Evolutionary conservation across 1,140 invertebrate species (phyloP).

Genomic region (Drosophila novamexicana): DNA sequence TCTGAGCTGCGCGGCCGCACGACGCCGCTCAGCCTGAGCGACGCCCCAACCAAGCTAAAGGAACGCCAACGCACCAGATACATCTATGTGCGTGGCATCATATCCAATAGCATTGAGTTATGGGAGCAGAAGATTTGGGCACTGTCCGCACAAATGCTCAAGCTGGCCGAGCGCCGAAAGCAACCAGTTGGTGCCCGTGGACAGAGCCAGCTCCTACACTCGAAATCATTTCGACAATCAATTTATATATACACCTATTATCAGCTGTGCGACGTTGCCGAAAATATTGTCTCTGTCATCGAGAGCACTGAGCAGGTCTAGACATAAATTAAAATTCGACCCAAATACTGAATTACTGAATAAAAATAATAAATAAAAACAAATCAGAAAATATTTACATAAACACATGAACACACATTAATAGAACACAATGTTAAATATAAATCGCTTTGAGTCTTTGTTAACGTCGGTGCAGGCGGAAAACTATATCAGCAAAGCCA

Average conservation of each 20-base stretch:
- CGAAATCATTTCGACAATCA: conserved; percentile 39
- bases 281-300: conserved; percentile 70
- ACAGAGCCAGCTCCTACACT: background rate
- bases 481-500: background rate
- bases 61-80: conserved; percentile 25
- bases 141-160: conserved; percentile 9
- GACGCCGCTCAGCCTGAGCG: background rate
- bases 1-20: conserved; percentile 9
- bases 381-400: background rate
- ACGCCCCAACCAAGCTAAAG: background rate
- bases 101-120: conserved; percentile 48
- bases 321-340: background rate
- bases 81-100: conserved; percentile 64
- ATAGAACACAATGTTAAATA: background rate
- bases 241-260: conserved; percentile 59
- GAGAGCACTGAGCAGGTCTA: conserved; percentile 57
- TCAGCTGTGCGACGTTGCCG: conserved; percentile 45
- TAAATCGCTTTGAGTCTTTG: background rate
- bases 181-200: no score
- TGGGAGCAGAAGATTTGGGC: conserved; percentile 50
- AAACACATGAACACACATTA: background rate
- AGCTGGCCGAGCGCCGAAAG: no score
- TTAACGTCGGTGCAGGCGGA: background rate
- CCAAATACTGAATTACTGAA: background rate
- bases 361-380: background rate